A percentile compares a stretch with the other conserved stretches of the same genome.
phyloP scores from a whole-genome alignment of 2,113 vertebrate species.

The Gavia stellata region DNA sequence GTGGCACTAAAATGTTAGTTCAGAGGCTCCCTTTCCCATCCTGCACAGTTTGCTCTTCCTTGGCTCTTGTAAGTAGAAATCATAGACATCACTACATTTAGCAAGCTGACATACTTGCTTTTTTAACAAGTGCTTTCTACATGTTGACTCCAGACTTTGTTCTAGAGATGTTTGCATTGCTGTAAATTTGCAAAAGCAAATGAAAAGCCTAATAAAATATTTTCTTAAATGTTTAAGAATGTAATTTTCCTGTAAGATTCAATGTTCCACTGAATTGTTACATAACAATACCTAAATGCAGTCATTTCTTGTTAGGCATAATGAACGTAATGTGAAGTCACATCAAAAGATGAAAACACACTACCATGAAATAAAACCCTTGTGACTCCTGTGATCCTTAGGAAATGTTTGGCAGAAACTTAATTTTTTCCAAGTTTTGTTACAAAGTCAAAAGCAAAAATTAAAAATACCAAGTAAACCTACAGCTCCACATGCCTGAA shows the following conservation, averaged over 20 bases:
- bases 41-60: neutral
- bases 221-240: neutral
- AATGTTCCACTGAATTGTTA: neutral
- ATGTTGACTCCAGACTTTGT: neutral
- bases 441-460: neutral
- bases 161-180: neutral
- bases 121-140: neutral
- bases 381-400: neutral
- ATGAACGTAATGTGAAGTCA: neutral
- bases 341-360: neutral
- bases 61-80: neutral
- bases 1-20: neutral
- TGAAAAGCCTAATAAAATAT: neutral
- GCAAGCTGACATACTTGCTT: neutral
- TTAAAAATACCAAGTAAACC: neutral
- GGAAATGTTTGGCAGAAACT: neutral
- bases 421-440: neutral
- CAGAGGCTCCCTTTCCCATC: neutral
- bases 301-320: neutral
- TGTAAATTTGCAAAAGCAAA: neutral
- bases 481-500: neutral
- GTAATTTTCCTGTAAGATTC: neutral
- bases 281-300: neutral
- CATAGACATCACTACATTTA: neutral
- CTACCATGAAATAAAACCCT: neutral